Evolutionary conservation across 2,797 vertebrate genomes (phyloP).

Genomic region (Acanthurus leucopareius): DNA sequence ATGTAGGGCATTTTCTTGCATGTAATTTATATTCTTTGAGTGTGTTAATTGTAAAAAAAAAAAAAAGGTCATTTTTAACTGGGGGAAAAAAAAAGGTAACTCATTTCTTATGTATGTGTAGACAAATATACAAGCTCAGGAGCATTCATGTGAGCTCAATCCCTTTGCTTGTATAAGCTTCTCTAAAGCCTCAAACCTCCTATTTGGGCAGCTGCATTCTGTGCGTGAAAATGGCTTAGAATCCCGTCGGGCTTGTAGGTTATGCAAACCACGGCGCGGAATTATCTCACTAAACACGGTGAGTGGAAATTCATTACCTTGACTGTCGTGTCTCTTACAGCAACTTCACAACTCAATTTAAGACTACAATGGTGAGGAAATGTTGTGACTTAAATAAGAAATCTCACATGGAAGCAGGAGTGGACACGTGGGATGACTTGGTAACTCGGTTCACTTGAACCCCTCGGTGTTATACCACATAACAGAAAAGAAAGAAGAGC

Average conservation of each 20-base stretch:
- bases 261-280: conserved; percentile 72
- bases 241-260: conserved; percentile 64
- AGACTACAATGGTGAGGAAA: conserved; percentile 55
- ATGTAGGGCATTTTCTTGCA: not conserved
- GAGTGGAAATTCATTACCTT: conserved; percentile 75
- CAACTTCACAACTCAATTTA: conserved; percentile 73
- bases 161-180: conserved; percentile 70
- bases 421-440: not conserved
- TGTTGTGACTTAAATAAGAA: conserved; percentile 46
- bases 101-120: conserved; percentile 25
- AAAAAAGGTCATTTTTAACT: conserved; percentile 8
- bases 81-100: conserved; percentile 2
- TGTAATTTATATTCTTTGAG: not conserved
- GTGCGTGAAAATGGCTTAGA: conserved; percentile 75
- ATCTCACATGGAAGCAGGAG: not conserved
- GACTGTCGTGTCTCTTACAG: conserved; percentile 48
- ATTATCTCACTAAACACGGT: conserved; percentile 52
- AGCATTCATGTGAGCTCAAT: conserved; percentile 60
- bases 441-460: conserved; percentile 3
- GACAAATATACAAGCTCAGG: conserved; percentile 49
- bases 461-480: not conserved
- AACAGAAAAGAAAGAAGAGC: conserved; percentile 1
- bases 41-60: conserved; percentile 21
- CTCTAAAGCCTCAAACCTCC: conserved; percentile 68
- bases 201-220: conserved; percentile 62